phyloP scores from a whole-genome alignment of 2,113 vertebrate species.

The Lontra canadensis region DNA sequence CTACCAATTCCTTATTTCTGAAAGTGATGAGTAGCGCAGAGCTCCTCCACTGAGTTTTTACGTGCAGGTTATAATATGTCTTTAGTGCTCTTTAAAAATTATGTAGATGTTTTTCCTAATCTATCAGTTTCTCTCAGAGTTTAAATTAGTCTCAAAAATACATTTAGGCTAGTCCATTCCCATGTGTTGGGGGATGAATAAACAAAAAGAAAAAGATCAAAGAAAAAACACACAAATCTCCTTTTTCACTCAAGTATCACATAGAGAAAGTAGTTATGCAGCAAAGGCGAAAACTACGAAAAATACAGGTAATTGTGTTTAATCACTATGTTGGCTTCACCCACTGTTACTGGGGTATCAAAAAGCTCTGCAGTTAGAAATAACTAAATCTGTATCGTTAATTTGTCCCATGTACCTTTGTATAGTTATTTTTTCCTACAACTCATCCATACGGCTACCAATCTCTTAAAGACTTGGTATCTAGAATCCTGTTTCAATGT shows the following conservation, averaged over 20 bases:
- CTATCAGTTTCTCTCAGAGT: neutral
- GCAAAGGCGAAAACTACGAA: neutral
- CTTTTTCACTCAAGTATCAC: neutral
- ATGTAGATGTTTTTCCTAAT: neutral
- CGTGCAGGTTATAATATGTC: neutral
- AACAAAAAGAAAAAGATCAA: neutral
- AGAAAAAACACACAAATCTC: neutral
- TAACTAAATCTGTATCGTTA: neutral
- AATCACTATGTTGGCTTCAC: neutral
- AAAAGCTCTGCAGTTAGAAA: neutral
- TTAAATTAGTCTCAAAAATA: neutral
- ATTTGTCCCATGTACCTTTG: neutral
- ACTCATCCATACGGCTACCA: neutral
- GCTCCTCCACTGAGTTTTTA: slow-evolving; percentile 9
- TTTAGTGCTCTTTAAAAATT: neutral
- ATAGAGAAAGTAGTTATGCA: neutral
- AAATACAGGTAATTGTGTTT: neutral
- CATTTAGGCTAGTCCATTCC: neutral
- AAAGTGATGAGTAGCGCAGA: neutral
- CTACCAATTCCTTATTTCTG: neutral
- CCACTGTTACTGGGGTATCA: neutral
- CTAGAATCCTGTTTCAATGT: neutral
- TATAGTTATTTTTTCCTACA: neutral
- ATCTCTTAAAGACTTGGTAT: neutral
- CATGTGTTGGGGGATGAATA: neutral